A percentile compares a stretch with the other conserved stretches of the same genome.
Conservation (phyloP, 2,888 invertebrate species). For the Camponotus fellah region DNA sequence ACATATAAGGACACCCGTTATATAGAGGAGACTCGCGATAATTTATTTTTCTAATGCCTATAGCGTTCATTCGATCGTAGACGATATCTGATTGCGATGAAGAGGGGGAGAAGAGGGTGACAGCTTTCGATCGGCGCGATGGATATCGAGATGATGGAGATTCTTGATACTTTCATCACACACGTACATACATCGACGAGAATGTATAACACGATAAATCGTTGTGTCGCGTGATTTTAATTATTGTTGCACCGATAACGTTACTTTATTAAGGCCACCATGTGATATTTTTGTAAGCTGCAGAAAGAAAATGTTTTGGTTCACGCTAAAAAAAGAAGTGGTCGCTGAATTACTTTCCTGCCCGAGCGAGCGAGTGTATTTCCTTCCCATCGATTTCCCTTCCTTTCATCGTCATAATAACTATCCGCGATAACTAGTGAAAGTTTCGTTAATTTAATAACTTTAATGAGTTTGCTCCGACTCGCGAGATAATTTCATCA, state of each 20-base stretch:
- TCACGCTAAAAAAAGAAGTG: slow-evolving; percentile 35
- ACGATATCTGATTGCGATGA: slow-evolving; percentile 5
- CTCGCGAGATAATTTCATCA: slow-evolving; percentile 32
- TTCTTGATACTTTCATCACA: background rate
- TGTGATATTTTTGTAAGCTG: slow-evolving; percentile 54
- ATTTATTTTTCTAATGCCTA: slow-evolving; percentile 45
- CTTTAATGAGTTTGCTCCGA: slow-evolving; percentile 44
- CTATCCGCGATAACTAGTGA: slow-evolving; percentile 49
- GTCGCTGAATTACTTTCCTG: slow-evolving; percentile 10
- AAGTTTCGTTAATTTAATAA: slow-evolving; percentile 53
- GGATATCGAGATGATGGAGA: background rate
- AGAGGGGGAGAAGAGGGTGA: background rate
- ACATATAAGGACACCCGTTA: background rate
- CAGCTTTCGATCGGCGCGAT: background rate
- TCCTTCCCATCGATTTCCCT: background rate
- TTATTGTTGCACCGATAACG: slow-evolving; percentile 38
- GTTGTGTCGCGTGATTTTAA: slow-evolving; percentile 21
- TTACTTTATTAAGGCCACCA: slow-evolving; percentile 43
- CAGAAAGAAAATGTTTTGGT: slow-evolving; percentile 40
- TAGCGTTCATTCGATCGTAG: slow-evolving; percentile 13
- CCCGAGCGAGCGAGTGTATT: background rate
- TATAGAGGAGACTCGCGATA: slow-evolving; percentile 14
- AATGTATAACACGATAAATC: slow-evolving; percentile 11
- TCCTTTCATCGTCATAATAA: slow-evolving; percentile 39
- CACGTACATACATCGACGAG: background rate